Conservation (phyloP, 1,140 invertebrate species). For the Drosophila pectinifera region DNA sequence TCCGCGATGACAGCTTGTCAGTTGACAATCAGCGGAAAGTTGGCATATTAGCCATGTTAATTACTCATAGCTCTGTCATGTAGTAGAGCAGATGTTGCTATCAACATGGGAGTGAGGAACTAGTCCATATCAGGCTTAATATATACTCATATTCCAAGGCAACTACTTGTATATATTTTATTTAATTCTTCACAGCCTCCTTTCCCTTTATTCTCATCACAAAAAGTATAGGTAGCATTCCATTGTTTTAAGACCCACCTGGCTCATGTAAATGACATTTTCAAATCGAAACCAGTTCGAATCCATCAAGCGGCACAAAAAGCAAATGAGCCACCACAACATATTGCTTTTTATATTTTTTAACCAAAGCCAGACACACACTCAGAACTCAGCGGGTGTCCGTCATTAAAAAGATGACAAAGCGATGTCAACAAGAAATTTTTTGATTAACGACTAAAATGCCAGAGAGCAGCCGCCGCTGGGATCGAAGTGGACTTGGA, state of each 20-base stretch:
- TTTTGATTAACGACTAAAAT: constrained; percentile 78
- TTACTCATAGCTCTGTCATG: constrained; percentile 53
- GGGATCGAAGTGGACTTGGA: constrained; percentile 30
- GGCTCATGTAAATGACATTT: constrained; percentile 36
- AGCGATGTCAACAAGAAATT: constrained; percentile 76
- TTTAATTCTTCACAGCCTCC: no score
- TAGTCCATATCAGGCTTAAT: background rate
- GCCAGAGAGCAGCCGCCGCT: constrained; percentile 36
- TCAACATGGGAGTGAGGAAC: background rate
- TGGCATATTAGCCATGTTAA: constrained; percentile 53
- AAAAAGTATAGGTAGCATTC: background rate
- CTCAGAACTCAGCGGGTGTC: constrained; percentile 66
- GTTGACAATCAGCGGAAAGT: constrained; percentile 41
- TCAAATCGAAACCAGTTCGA: constrained; percentile 60
- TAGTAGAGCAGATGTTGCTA: constrained; percentile 42
- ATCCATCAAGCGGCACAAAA: constrained; percentile 50
- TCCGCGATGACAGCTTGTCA: constrained; percentile 39
- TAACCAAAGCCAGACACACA: constrained; percentile 21
- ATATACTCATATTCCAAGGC: background rate
- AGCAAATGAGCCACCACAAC: constrained; percentile 28
- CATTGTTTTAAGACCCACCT: constrained; percentile 29
- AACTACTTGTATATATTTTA: no score
- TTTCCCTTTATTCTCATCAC: no score
- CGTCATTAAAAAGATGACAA: constrained; percentile 79
- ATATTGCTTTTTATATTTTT: constrained; percentile 8